Evolutionary conservation across 2,888 invertebrate genomes (phyloP).

Genomic region (Cephus nigrinus): DNA sequence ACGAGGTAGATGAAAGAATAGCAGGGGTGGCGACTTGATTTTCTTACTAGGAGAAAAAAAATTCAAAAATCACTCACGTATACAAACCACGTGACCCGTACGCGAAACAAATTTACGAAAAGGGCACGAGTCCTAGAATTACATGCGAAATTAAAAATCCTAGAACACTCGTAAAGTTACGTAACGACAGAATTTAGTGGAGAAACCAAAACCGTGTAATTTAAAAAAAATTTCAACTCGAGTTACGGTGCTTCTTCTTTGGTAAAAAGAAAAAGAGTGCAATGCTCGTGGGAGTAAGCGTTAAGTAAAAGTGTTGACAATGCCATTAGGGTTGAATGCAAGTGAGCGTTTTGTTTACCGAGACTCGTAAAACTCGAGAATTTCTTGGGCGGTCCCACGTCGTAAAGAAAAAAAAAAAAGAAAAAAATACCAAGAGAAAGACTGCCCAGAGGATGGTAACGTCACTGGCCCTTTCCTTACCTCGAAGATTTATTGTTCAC

Average conservation of each 20-base stretch:
- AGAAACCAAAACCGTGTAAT: background rate
- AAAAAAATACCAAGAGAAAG: too few species aligned
- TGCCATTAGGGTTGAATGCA: constrained; percentile 41
- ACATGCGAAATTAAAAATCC: background rate
- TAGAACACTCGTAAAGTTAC: too few species aligned
- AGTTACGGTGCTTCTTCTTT: constrained; percentile 15
- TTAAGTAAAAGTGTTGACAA: constrained; percentile 47
- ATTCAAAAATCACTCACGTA: background rate
- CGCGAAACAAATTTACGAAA: background rate
- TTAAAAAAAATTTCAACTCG: too few species aligned
- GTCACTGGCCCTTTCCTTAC: background rate
- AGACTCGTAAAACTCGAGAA: constrained; percentile 39
- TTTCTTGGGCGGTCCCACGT: constrained; percentile 8
- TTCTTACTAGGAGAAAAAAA: background rate
- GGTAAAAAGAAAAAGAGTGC: background rate
- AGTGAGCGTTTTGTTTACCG: constrained; percentile 28
- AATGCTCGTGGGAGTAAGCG: constrained; percentile 34
- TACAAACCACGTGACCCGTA: background rate
- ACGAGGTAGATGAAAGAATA: background rate
- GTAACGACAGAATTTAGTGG: background rate
- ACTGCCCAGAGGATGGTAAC: background rate
- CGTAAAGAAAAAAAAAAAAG: background rate
- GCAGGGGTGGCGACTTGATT: background rate
- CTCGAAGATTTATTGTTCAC: background rate
- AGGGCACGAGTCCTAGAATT: background rate